Evolutionary conservation across 1,140 invertebrate genomes (phyloP).

Genomic region (Apis laboriosa): DNA sequence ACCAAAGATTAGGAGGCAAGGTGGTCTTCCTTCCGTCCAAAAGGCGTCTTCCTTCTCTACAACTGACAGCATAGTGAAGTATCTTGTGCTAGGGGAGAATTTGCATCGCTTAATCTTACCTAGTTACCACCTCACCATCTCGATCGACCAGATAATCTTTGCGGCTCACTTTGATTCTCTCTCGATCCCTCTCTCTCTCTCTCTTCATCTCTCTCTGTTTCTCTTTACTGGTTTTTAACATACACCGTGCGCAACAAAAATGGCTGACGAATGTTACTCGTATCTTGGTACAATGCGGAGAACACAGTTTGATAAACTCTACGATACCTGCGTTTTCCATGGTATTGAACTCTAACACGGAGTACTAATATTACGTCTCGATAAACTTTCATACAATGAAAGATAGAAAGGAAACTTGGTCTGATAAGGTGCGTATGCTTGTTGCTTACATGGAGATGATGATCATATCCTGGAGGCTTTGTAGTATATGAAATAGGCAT

Average conservation of each 20-base stretch:
- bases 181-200: background rate
- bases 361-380: background rate
- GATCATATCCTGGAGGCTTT: background rate
- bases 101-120: constrained; percentile 27
- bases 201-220: background rate
- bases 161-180: background rate
- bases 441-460: background rate
- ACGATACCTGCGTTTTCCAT: background rate
- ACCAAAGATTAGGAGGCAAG: constrained; percentile 41
- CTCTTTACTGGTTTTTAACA: background rate
- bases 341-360: constrained; percentile 6
- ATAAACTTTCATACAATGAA: background rate
- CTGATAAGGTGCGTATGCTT: background rate
- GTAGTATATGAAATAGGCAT: background rate
- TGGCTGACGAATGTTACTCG: background rate
- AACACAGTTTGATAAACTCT: constrained; percentile 21
- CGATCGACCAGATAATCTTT: constrained; percentile 56
- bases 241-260: background rate
- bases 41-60: constrained; percentile 3
- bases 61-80: constrained; percentile 23
- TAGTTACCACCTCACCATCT: constrained; percentile 53
- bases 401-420: background rate
- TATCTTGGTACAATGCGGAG: constrained; percentile 3
- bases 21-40: constrained; percentile 24
- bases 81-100: constrained; percentile 33